A percentile compares a stretch with the other conserved stretches of the same genome.
Conservation (phyloP, 2,113 vertebrate genomes). For the Turdus rufiventris region DNA sequence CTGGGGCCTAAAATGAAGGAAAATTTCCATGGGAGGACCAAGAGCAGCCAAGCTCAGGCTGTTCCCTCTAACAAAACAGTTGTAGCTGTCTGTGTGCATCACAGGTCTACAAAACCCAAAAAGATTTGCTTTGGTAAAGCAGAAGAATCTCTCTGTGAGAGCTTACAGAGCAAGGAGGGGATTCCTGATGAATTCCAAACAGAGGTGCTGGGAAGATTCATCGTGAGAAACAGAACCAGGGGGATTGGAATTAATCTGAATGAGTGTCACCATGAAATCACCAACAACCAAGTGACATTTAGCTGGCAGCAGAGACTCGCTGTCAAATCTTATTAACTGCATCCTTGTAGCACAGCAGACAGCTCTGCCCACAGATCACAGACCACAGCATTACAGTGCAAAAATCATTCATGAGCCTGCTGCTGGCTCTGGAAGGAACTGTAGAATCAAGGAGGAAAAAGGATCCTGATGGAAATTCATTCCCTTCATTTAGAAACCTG, state of each 20-base stretch:
- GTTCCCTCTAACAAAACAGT: background rate
- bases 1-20: background rate
- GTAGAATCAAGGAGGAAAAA: background rate
- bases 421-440: background rate
- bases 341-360: background rate
- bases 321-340: background rate
- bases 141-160: background rate
- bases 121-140: background rate
- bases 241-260: background rate
- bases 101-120: background rate
- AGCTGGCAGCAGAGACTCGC: background rate
- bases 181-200: background rate
- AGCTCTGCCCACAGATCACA: constrained; percentile 14
- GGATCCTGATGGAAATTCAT: background rate
- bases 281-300: background rate
- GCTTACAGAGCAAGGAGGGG: background rate
- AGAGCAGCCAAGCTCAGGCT: background rate
- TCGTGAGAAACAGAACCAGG: background rate
- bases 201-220: background rate
- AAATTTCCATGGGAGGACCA: background rate
- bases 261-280: background rate
- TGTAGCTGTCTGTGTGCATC: background rate
- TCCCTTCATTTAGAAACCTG: background rate
- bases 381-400: constrained; percentile 21
- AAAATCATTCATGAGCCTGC: background rate